Evolutionary conservation across 2,797 vertebrate genomes (phyloP).

Genomic region (Danio kyathit): DNA sequence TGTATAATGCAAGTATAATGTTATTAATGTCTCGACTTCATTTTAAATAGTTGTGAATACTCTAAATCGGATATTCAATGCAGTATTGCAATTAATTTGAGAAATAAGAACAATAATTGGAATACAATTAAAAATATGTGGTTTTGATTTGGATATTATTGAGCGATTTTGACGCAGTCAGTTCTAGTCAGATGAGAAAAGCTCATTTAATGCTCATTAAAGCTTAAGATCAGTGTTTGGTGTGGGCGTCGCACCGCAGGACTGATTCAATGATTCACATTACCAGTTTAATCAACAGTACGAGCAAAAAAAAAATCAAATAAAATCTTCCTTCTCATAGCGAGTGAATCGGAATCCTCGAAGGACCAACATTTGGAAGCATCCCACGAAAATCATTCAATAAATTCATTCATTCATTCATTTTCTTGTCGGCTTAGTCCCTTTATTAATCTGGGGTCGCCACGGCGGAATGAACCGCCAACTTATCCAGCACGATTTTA

Average conservation of each 20-base stretch:
- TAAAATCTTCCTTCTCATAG: neutral
- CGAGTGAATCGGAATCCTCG: too few relatives aligned
- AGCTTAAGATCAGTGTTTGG: neutral
- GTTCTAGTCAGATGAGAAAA: neutral
- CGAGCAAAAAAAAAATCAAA: neutral
- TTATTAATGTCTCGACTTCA: neutral
- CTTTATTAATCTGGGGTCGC: too few relatives aligned
- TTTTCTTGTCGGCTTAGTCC: too few relatives aligned
- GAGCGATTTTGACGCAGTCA: neutral
- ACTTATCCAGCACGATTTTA: too few relatives aligned
- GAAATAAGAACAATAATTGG: neutral
- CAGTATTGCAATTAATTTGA: neutral
- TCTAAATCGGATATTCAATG: neutral
- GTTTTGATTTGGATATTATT: neutral
- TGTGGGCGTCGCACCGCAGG: neutral
- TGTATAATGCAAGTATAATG: neutral
- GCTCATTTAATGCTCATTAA: constrained; percentile 4
- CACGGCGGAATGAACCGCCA: too few relatives aligned
- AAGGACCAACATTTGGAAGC: neutral
- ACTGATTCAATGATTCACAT: neutral
- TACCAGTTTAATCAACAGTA: neutral
- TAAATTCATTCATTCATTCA: too few relatives aligned
- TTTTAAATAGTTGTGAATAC: neutral
- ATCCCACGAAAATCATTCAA: too few relatives aligned
- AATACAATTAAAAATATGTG: neutral